Evolutionary conservation across 2,888 invertebrate genomes (phyloP), one percentile per base, ranked within the genome.

Genomic region (Smittia aterrima): DNA sequence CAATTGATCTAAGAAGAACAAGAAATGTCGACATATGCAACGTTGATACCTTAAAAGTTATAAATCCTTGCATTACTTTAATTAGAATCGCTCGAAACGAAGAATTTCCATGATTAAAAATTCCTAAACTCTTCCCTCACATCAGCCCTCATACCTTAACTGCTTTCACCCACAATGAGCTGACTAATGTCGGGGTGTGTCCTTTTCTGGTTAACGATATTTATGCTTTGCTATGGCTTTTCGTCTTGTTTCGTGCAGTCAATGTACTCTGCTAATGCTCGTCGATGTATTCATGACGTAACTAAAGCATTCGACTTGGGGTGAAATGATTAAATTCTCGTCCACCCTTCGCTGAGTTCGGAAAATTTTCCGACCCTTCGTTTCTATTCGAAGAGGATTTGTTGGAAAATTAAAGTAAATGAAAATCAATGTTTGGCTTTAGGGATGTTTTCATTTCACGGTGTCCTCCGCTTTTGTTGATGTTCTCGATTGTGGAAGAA

Each of bases 341-440:
- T 18, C 25, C 9, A 9, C 47, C 70, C 68, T 24, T 70, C n/a
- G 27, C 47, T 47, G 41, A 22, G 20, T 13, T 41, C 16, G 7
- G 16, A n/a, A 47, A 47, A 20, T 58, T 58, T 58, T 22, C 20
- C 20, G 1, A 1, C 58, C 58, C 58, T 22, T 4, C 2, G 7
- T 2, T 58, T 58, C 7, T 6, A 16, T 13, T 20, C 22, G 68
- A 47, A 16, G 40, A 38, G 16, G 20, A 66, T 32, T 66, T 47
- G 47, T n/a, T 47, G 47, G 47, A 66, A 40, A 66, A 16, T 70
- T 25, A 41, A 27, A 70, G 70, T 54, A 70, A 70, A 70, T 70
- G 70, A 70, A 70, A 70, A 70, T 70, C 70, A 70, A 70, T 70
- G 70, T 70, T 70, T 70, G 70, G 41, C 70, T 70, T 70, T 70